Evolutionary conservation across 2,888 invertebrate species (phyloP).

Genomic region (Ennomos erosarius): DNA sequence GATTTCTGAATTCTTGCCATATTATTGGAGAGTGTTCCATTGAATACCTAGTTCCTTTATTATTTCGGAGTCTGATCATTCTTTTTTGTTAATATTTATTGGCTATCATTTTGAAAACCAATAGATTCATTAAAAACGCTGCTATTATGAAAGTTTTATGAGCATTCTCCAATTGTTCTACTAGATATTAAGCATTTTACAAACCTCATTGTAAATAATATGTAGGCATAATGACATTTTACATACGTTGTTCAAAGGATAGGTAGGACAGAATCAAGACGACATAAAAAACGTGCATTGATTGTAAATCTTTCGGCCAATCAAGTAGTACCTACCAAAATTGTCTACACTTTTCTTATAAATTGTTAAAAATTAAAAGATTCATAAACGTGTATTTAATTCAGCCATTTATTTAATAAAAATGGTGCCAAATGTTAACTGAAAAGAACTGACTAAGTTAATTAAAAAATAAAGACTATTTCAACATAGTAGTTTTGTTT

Average conservation of each 20-base stretch:
- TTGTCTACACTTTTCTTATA: background rate
- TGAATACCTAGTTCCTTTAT: conserved; percentile 1
- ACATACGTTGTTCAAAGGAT: conserved; percentile 9
- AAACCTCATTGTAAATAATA: conserved; percentile 55
- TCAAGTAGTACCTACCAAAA: conserved; percentile 11
- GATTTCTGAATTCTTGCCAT: conserved; percentile 81
- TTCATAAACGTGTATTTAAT: conserved; percentile 28
- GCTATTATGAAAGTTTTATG: conserved; percentile 4
- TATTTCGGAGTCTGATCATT: background rate
- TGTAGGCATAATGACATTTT: conserved; percentile 23
- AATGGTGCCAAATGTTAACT: conserved; percentile 83
- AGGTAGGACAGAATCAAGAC: conserved; percentile 1
- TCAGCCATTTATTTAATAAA: conserved; percentile 80
- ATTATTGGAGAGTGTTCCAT: conserved; percentile 47
- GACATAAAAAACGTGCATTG: conserved; percentile 3
- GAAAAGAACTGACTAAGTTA: conserved; percentile 77
- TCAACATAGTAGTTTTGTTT: conserved; percentile 21
- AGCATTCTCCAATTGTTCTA: conserved; percentile 27
- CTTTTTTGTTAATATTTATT: conserved; percentile 1
- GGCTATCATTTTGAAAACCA: background rate
- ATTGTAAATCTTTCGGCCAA: conserved; percentile 13
- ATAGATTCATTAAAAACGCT: background rate
- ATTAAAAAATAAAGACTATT: conserved; percentile 46
- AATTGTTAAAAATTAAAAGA: conserved; percentile 37
- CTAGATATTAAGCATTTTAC: conserved; percentile 34